These are phyloP conservation scores for Oeneis ivallda DNA, from an alignment of 2,888 invertebrate genomes.

Conservation along the genomic window DNA sequence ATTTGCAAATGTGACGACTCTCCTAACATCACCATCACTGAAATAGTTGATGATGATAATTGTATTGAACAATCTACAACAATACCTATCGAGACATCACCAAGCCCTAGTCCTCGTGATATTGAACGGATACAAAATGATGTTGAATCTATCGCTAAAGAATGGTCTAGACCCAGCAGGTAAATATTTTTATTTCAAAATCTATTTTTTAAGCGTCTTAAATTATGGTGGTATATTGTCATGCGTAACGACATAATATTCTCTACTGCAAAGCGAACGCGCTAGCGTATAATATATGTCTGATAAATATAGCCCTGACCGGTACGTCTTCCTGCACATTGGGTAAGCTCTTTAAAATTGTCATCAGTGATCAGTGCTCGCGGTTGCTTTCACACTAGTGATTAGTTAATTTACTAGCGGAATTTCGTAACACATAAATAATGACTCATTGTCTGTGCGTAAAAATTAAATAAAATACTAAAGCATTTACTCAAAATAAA, in stretches of 20 bases:
- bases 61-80: slow-evolving; percentile 55
- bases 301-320: slow-evolving; percentile 75
- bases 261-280: slow-evolving; percentile 75
- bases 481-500: slow-evolving; percentile 39
- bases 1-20: slow-evolving; percentile 61
- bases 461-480: slow-evolving; percentile 43
- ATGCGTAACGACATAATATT: slow-evolving; percentile 70
- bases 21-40: slow-evolving; percentile 76
- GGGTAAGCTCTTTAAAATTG: slow-evolving; percentile 78
- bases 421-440: slow-evolving; percentile 64
- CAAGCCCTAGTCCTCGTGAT: slow-evolving; percentile 67
- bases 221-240: slow-evolving; percentile 39
- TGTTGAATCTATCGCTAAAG: slow-evolving; percentile 54
- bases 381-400: slow-evolving; percentile 74
- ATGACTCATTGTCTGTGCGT: slow-evolving; percentile 56
- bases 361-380: slow-evolving; percentile 78
- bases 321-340: slow-evolving; percentile 74
- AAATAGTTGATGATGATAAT: slow-evolving; percentile 73
- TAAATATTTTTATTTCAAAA: slow-evolving; percentile 48
- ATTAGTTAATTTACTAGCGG: slow-evolving; percentile 72
- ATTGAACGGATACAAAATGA: slow-evolving; percentile 53
- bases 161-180: slow-evolving; percentile 79
- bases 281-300: slow-evolving; percentile 62
- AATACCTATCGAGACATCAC: slow-evolving; percentile 69
- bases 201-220: slow-evolving; percentile 31